Conservation (phyloP, 2,797 vertebrate species). For the Perdix hodgsoniae region DNA sequence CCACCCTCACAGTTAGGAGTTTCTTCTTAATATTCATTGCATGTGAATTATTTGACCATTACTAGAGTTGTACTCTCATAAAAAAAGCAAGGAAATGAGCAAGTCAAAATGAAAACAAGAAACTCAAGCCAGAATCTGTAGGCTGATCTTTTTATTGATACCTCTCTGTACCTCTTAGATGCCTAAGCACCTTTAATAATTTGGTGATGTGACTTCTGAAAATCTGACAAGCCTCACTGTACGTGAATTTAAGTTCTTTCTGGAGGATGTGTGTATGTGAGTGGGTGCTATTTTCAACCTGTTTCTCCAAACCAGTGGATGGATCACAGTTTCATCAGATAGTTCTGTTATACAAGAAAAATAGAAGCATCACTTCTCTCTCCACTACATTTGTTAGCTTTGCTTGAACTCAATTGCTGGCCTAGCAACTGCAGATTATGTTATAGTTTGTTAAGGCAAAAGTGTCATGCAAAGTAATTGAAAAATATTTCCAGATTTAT, state of each 20-base stretch:
- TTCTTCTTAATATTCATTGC: neutral
- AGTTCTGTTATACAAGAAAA: neutral
- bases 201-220: neutral
- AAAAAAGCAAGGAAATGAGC: neutral
- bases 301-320: neutral
- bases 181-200: neutral
- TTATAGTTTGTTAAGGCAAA: neutral
- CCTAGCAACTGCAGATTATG: neutral
- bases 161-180: neutral
- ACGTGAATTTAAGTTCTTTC: neutral
- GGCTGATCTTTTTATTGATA: neutral
- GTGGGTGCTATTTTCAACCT: neutral
- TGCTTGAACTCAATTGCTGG: neutral
- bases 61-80: neutral
- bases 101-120: neutral
- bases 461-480: neutral
- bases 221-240: neutral
- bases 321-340: neutral
- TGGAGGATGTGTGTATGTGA: fast-evolving
- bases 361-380: neutral
- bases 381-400: neutral
- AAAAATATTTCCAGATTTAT: conserved; percentile 16
- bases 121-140: neutral
- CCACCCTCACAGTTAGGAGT: no score
- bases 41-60: neutral